phyloP scores from a whole-genome alignment of 2,113 vertebrate species.

The Cricetomys ansorgei region DNA sequence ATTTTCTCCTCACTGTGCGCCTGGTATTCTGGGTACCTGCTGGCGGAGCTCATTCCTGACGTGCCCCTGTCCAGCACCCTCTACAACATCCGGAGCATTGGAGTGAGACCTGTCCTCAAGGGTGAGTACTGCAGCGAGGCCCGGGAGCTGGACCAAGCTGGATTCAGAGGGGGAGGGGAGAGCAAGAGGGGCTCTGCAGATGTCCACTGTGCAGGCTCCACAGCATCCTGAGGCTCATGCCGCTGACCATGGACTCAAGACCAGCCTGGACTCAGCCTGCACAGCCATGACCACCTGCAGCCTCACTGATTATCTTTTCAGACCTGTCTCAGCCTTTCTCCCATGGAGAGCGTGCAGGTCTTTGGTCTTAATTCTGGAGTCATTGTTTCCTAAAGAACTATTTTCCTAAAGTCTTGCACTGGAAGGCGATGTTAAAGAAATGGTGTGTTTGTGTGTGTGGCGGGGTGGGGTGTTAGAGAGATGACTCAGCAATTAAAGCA shows the following conservation, averaged over 20 bases:
- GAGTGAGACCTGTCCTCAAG: slow-evolving; percentile 74
- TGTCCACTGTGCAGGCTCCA: neutral
- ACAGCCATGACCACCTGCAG: neutral
- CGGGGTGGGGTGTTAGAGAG: neutral
- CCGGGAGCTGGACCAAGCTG: neutral
- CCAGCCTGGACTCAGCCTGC: neutral
- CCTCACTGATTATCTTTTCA: neutral
- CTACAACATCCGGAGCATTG: slow-evolving; percentile 66
- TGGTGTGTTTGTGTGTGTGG: neutral
- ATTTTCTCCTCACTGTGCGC: slow-evolving; percentile 66
- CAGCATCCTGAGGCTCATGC: neutral
- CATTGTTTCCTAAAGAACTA: neutral
- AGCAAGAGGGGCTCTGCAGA: too few relatives aligned
- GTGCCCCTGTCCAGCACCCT: neutral
- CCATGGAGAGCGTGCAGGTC: too few relatives aligned
- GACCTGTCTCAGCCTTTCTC: neutral
- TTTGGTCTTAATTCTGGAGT: neutral
- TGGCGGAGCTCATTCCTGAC: slow-evolving; percentile 53
- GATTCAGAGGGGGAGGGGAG: neutral
- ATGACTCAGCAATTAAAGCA: neutral
- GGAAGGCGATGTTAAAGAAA: neutral
- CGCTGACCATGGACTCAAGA: neutral
- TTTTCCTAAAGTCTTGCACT: neutral
- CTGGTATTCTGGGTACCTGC: slow-evolving; percentile 84
- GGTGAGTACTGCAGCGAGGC: slow-evolving; percentile 62